Base-by-base conservation (phyloP, 2,113 vertebrate species). In the Cynocephalus volans region DNA sequence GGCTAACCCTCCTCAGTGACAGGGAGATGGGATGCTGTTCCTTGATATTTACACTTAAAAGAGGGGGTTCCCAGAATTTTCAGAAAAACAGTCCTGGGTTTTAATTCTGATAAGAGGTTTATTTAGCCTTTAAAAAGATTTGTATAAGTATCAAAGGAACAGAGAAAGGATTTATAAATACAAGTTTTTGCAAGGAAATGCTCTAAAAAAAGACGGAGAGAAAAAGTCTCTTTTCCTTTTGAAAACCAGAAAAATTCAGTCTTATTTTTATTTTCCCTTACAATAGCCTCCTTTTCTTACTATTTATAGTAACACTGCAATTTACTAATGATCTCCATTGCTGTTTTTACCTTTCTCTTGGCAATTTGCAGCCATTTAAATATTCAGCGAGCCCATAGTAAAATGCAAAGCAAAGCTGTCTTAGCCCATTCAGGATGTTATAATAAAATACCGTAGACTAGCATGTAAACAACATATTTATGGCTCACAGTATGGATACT, bases 111-210 rank as follows among this genome's bases (percentile, higher is more conserved):
- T n/a, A 58, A 80, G 56, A 62, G 6, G 33, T n/a, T 70, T 85
- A 94, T 70, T 93, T 85, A 93, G 33, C 18, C 52, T 90, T 77
- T 48, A 17, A 76, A 67, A 86, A 54, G 9, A 41, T 62, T 54
- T 60, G 33, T 14, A 15, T 45, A 70, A 33, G 15, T 58, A 56
- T 84, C 48, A 73, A 81, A 36, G 52, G 19, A 45, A 67, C 48
- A 67, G 31, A 87, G 41, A 48, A 56, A 64, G n/a, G 26, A 64
- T n/a, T 65, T 83, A n/a, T 23, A 82, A 82, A 85, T 62, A 45
- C 64, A 31, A 52, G 17, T 91, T 91, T 95, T 64, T 54, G 87
- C 48, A 8, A 54, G 33, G 81, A 72, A 91, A 50, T 24, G 60
- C 24, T 76, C 62, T 90, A 69, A 85, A 70, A 50, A 76, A 65